Percentiles rank a stretch among this genome's conserved stretches.
Conservation (phyloP, 2,888 invertebrate genomes). For the Phania funesta region DNA sequence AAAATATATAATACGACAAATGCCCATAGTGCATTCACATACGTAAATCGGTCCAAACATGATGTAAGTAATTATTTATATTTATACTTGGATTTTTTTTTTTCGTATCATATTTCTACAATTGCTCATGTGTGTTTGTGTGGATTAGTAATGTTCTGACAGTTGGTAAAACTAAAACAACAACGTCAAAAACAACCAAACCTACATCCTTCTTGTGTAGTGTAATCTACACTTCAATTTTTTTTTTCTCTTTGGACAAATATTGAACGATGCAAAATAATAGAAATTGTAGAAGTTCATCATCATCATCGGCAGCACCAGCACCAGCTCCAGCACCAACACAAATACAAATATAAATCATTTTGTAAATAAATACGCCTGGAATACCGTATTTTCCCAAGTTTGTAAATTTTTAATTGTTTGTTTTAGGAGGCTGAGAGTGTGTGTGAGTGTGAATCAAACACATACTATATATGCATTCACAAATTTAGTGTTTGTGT, state of each 20-base stretch:
- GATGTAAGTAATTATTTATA: not conserved
- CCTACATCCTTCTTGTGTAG: conserved; percentile 17
- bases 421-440: not conserved
- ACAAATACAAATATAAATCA: not conserved
- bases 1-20: too few relatives aligned
- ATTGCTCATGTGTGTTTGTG: not conserved
- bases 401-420: not conserved
- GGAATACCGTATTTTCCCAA: conserved; percentile 6
- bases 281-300: conserved; percentile 30
- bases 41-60: not conserved
- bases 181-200: too few relatives aligned
- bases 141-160: not conserved
- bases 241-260: conserved; percentile 19
- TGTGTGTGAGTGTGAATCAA: not conserved
- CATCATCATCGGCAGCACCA: not conserved
- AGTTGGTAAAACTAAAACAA: not conserved
- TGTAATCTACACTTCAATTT: conserved; percentile 26
- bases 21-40: not conserved
- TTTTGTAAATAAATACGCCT: conserved; percentile 18
- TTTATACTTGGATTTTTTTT: not conserved
- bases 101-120: not conserved
- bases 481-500: not conserved
- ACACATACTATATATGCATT: not conserved
- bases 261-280: conserved; percentile 27
- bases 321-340: not conserved